Conservation (phyloP, 1,140 invertebrate species). For the Macrotrachela quadricornifera region DNA sequence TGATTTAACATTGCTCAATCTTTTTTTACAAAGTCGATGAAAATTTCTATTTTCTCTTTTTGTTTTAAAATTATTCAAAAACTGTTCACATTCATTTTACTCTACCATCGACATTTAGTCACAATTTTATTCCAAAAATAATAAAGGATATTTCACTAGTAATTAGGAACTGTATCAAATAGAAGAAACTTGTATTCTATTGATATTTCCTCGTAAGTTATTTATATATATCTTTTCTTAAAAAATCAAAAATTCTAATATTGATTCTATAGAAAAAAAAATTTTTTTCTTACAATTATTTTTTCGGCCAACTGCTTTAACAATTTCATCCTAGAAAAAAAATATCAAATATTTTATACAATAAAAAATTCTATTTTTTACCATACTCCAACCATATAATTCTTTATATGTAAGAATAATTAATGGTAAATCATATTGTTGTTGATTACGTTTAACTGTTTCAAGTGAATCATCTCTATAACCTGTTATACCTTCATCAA, state of each 20-base stretch:
- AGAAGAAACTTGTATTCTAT: no score
- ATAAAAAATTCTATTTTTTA: not conserved
- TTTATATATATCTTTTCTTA: no score
- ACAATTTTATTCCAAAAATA: no score
- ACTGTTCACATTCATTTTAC: no score
- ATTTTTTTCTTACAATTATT: constrained; percentile 58
- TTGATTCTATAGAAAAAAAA: not conserved
- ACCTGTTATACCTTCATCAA: constrained; percentile 94
- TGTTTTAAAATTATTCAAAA: no score
- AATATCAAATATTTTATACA: no score
- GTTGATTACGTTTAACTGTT: constrained; percentile 69
- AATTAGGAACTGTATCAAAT: no score
- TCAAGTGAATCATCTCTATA: constrained; percentile 93
- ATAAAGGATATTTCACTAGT: no score
- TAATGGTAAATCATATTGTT: constrained; percentile 74
- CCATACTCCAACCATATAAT: constrained; percentile 97
- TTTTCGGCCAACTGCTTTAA: constrained; percentile 71
- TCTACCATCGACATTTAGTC: no score
- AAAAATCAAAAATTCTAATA: no score
- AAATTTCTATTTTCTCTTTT: not conserved
- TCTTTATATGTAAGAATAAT: constrained; percentile 87
- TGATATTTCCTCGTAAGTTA: no score
- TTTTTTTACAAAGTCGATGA: not conserved
- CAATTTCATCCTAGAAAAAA: constrained; percentile 54
- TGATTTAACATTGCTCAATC: not conserved